Conservation (phyloP, 92 coral and sea anemone species). For the Phymanthus crucifer region DNA sequence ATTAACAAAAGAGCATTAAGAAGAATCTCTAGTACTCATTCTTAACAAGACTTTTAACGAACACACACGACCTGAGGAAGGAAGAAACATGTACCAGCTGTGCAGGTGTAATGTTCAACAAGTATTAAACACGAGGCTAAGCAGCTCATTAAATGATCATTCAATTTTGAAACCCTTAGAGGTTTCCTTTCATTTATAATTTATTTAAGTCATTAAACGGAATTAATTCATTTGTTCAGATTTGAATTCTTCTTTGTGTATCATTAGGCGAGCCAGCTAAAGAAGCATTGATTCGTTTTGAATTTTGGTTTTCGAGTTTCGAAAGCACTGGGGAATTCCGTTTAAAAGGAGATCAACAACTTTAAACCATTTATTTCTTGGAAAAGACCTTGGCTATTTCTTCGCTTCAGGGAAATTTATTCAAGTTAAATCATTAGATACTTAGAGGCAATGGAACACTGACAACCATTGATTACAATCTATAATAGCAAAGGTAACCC, state of each 20-base stretch:
- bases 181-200: background rate
- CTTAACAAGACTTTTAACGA: constrained; percentile 6
- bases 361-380: too few relatives aligned
- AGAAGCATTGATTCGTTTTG: background rate
- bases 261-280: background rate
- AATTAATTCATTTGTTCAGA: background rate
- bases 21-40: background rate
- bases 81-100: constrained; percentile 9
- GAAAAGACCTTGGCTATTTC: too few relatives aligned
- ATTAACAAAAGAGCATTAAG: constrained; percentile 31
- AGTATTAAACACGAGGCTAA: constrained; percentile 27
- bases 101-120: constrained; percentile 21
- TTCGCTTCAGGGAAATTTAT: too few relatives aligned
- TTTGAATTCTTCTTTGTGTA: background rate
- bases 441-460: too few relatives aligned
- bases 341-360: too few relatives aligned
- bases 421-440: too few relatives aligned
- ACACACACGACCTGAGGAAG: constrained; percentile 19
- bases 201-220: background rate
- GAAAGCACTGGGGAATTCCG: background rate
- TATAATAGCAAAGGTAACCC: too few relatives aligned
- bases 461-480: too few relatives aligned
- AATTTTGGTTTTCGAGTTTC: background rate
- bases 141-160: constrained; percentile 29
- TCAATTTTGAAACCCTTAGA: background rate